Conservation (phyloP, 2,113 vertebrate species). For the Microtus montanus region DNA sequence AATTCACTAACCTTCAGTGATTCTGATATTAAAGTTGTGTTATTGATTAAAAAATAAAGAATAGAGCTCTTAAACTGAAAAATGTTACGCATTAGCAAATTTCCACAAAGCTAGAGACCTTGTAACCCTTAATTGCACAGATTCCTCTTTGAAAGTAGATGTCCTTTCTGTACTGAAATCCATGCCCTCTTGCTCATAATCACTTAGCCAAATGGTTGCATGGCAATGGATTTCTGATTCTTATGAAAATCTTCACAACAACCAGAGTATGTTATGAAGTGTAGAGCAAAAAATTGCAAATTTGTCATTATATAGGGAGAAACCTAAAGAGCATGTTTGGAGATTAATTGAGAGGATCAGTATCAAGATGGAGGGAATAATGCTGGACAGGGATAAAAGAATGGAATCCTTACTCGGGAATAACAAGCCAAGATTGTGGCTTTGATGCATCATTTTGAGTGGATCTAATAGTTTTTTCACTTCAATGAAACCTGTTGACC, state of each 20-base stretch:
- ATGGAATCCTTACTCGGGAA: background rate
- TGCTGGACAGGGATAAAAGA: background rate
- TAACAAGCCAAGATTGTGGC: conserved; percentile 11
- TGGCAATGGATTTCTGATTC: background rate
- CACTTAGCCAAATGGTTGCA: background rate
- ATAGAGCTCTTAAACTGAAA: background rate
- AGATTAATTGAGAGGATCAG: background rate
- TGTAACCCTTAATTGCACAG: background rate
- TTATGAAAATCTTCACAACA: background rate
- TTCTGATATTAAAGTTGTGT: conserved; percentile 31
- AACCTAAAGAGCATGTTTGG: background rate
- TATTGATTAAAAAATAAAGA: background rate
- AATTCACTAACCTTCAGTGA: background rate
- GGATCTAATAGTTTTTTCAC: background rate
- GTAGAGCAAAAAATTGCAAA: background rate
- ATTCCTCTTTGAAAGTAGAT: background rate
- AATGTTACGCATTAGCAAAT: background rate
- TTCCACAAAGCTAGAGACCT: background rate
- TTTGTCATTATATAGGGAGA: background rate
- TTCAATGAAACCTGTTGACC: background rate
- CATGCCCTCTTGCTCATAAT: background rate
- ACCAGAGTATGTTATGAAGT: background rate
- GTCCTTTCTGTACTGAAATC: background rate
- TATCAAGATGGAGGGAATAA: background rate
- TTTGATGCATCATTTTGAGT: background rate